Evolutionary conservation across 2,113 vertebrate genomes (phyloP), one percentile per base, ranked within the genome.

Genomic region (Vulpes vulpes): DNA sequence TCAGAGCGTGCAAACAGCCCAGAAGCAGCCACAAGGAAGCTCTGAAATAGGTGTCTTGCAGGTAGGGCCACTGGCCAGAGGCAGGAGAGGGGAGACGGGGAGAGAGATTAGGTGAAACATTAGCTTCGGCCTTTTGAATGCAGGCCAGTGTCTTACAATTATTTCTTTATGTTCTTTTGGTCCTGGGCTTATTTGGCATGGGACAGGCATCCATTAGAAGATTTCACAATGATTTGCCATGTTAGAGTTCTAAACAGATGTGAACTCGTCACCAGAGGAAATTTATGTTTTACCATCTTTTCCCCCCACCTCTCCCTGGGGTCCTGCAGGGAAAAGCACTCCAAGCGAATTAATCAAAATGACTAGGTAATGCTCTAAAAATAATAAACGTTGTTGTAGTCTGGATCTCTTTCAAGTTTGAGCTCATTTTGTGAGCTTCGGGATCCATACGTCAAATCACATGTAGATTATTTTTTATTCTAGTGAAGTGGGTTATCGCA

Each of bases 51-150:
- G 1, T 55, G 8, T 97, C 97, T 92, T 20, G 53, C 78, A 62
- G 97, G 97, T 97, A 96, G 96, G 96, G 79, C 94, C 23, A 73
- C 78, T 1, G 23, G 81, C 73, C 14, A 5, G 23, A 60, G 92
- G 89, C 94, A 79, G 96, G 86, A 94, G 82, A 79, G 95, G 84
- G 92, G 79, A 95, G 96, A 82, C 43, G 25, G 2, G n/a, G 92
- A 97, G 97, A 97, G 98, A 98, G 98, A 95, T 98, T 98, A 98
- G 98, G 99, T 99, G 98, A 99, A 99, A 98, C 96, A 98, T 99
- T 98, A 99, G 98, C 99, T 97, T 87, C 4, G 53, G 97, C 96
- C 97, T 95, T 97, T 97, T 98, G 99, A 98, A 98, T 93, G 80
- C 43, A 76, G 89, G 96, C 98, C 99, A 98, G 93, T 65, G 93